Conservation (phyloP, 2,888 invertebrate genomes). For the Calephelis perditalis region DNA sequence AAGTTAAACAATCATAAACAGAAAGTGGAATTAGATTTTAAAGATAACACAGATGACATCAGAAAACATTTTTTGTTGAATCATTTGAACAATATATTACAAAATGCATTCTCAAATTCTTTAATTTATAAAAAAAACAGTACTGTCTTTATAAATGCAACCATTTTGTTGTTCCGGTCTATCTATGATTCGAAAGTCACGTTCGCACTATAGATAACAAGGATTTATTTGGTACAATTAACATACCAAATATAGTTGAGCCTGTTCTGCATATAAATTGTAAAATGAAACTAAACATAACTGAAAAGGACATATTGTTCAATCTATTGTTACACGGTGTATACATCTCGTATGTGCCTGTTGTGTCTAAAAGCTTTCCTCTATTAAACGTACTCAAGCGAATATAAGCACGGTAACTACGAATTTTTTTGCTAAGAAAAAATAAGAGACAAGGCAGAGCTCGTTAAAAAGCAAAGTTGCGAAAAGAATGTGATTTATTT, state of each 20-base stretch:
- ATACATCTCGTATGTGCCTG: background rate
- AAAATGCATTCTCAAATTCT: too few relatives aligned
- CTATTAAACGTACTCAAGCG: conserved; percentile 11
- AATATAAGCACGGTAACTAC: conserved; percentile 10
- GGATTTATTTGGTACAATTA: conserved; percentile 9
- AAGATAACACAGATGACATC: too few relatives aligned
- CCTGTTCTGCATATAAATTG: conserved; percentile 1
- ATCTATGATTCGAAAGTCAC: conserved; percentile 3
- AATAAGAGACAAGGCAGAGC: conserved; percentile 53
- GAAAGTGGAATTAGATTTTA: too few relatives aligned
- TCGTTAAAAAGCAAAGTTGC: conserved; percentile 31
- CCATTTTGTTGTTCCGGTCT: background rate
- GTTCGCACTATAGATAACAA: conserved; percentile 8
- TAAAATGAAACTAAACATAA: conserved; percentile 7
- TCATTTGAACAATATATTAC: too few relatives aligned
- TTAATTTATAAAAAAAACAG: too few relatives aligned
- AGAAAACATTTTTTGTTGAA: too few relatives aligned
- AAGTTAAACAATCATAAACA: too few relatives aligned
- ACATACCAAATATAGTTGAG: conserved; percentile 6
- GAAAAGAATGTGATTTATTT: too few relatives aligned
- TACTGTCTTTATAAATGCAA: background rate
- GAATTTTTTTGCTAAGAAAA: conserved; percentile 13
- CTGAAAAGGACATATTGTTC: background rate
- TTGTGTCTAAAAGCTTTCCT: conserved; percentile 10
- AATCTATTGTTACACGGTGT: conserved; percentile 1